These are phyloP conservation scores for Bradypodion ventrale DNA, from an alignment of 2,797 vertebrate genomes.

Conservation along the genomic window DNA sequence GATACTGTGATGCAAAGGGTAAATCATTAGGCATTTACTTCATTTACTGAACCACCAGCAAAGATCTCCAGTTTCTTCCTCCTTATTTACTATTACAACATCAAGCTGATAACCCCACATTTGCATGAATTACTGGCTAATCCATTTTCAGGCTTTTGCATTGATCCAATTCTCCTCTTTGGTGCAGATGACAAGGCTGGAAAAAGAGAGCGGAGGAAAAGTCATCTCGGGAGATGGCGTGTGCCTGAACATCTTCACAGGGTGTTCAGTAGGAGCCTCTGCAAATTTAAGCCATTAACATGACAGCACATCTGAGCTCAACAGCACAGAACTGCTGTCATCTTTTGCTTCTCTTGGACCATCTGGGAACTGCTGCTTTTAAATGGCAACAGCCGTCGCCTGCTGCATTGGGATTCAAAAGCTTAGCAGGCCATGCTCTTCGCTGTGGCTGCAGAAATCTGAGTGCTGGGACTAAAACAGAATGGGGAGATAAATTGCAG, in stretches of 20 bases:
- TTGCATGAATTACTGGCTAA: conserved; percentile 29
- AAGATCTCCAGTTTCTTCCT: conserved; percentile 1
- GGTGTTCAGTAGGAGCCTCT: conserved; percentile 59
- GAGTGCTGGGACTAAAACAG: conserved; percentile 41
- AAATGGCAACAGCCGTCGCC: conserved; percentile 55
- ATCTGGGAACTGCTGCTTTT: conserved; percentile 68
- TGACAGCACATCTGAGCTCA: conserved; percentile 73
- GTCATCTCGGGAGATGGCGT: conserved; percentile 34
- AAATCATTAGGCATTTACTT: neutral
- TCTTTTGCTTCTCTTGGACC: conserved; percentile 51
- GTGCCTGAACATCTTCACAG: conserved; percentile 49
- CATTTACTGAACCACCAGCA: too few species aligned
- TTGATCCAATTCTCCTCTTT: conserved; percentile 42
- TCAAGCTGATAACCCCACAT: conserved; percentile 33
- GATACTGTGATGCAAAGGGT: too few species aligned
- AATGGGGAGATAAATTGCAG: conserved; percentile 29
- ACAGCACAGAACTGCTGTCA: conserved; percentile 29
- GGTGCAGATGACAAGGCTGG: conserved; percentile 42
- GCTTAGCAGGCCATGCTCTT: conserved; percentile 65
- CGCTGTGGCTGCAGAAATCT: conserved; percentile 59
- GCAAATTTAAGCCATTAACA: conserved; percentile 77
- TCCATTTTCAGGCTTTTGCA: conserved; percentile 29
- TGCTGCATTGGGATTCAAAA: conserved; percentile 65
- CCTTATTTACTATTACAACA: conserved; percentile 17
- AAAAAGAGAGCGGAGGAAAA: neutral